Percentiles rank a stretch among this genome's conserved stretches.
Conservation (phyloP, 2,113 vertebrate species). For the Lophotis ruficrista region DNA sequence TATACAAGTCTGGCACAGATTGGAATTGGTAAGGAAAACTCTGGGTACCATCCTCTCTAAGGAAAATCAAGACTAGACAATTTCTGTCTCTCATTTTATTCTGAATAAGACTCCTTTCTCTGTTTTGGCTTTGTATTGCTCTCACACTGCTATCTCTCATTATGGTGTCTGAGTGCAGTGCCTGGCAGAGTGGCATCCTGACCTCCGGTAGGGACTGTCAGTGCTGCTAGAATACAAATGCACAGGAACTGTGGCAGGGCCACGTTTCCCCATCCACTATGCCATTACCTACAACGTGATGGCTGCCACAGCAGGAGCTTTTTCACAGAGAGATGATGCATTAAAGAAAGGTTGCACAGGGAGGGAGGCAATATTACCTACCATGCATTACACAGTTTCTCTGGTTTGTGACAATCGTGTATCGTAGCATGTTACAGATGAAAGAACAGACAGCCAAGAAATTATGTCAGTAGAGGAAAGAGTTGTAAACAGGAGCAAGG, state of each 20-base stretch:
- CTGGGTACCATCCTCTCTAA: neutral
- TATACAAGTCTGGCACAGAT: neutral
- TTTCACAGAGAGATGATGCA: neutral
- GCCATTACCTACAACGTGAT: neutral
- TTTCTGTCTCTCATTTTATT: neutral
- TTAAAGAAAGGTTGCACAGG: neutral
- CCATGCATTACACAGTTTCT: neutral
- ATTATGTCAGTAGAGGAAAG: neutral
- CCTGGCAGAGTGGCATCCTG: neutral
- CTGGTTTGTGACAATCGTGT: neutral
- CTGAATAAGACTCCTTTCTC: neutral
- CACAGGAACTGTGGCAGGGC: neutral
- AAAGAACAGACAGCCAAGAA: neutral
- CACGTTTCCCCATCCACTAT: neutral
- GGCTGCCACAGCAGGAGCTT: neutral
- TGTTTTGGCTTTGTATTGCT: neutral
- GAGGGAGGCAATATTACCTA: neutral
- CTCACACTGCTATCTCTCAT: neutral
- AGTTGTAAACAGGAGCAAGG: neutral
- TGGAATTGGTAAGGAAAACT: accelerated
- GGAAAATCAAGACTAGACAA: neutral
- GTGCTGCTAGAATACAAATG: neutral
- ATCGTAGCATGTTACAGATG: neutral
- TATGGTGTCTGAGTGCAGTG: accelerated
- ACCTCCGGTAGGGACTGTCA: neutral